A percentile compares a stretch with the other conserved stretches of the same genome.
Conservation (phyloP, 30 jellyfish, hydroid and myxozoan species). For the Haliclystus octoradiatus region DNA sequence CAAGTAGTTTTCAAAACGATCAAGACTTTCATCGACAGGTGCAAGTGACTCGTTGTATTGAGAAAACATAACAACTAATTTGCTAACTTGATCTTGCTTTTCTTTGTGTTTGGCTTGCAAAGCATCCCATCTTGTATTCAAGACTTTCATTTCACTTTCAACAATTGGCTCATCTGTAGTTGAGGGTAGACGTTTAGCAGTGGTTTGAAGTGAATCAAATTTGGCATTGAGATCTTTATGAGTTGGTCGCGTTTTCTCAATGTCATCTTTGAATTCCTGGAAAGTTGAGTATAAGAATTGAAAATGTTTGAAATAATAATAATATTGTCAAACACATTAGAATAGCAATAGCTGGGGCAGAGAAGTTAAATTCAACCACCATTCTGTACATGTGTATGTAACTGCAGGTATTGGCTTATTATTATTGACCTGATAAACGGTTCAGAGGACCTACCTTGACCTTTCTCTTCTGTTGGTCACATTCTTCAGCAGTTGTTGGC, state of each 20-base stretch:
- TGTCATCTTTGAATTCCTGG: conserved; percentile 36
- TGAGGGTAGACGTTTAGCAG: conserved; percentile 25
- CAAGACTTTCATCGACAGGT: conserved; percentile 43
- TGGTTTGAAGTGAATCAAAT: conserved; percentile 13
- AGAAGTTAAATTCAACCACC: neutral
- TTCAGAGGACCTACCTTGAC: conserved; percentile 31
- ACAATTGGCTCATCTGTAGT: conserved; percentile 39
- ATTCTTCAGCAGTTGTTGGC: conserved; percentile 44
- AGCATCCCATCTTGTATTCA: conserved; percentile 24
- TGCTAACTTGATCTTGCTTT: conserved; percentile 46
- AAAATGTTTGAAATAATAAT: too few species aligned
- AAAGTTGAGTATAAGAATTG: too few species aligned
- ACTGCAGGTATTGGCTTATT: too few species aligned
- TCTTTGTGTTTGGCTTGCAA: conserved; percentile 20
- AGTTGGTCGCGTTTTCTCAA: conserved; percentile 34
- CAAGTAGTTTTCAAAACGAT: conserved; percentile 18
- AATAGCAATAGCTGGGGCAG: neutral
- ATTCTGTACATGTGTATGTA: conserved; percentile 1
- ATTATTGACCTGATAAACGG: too few species aligned
- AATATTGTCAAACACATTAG: neutral
- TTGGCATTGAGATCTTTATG: conserved; percentile 14
- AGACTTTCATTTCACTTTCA: conserved; percentile 26
- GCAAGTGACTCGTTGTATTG: conserved; percentile 22
- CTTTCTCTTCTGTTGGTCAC: conserved; percentile 52
- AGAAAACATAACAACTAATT: conserved; percentile 25